Evolutionary conservation across 2,797 vertebrate genomes (phyloP).

Genomic region (Jordanella pulchra): DNA sequence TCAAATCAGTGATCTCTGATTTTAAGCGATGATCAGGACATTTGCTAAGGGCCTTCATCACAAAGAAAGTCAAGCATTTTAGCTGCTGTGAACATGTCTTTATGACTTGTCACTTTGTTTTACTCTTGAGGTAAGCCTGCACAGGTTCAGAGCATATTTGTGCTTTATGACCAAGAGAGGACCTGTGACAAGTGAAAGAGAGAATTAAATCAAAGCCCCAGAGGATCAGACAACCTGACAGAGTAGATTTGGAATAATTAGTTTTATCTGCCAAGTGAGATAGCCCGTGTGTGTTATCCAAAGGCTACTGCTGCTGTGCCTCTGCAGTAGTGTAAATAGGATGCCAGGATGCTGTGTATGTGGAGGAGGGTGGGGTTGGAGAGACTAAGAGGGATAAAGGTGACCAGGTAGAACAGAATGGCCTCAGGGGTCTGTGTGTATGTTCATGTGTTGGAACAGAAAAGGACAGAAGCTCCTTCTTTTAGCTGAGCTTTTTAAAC

Average conservation of each 20-base stretch:
- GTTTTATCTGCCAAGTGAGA: conserved; percentile 73
- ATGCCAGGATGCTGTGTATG: conserved; percentile 39
- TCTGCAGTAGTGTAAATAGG: conserved; percentile 29
- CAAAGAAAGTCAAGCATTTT: conserved; percentile 27
- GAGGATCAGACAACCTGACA: conserved; percentile 74
- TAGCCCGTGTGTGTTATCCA: conserved; percentile 61
- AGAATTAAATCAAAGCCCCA: conserved; percentile 59
- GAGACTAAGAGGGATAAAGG: conserved; percentile 71
- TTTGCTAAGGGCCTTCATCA: conserved; percentile 26
- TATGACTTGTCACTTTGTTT: conserved; percentile 56
- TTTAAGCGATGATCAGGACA: conserved; percentile 10
- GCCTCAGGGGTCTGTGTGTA: conserved; percentile 63
- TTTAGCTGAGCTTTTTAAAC: conserved; percentile 79
- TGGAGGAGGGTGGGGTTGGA: conserved; percentile 34
- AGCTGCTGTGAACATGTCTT: conserved; percentile 44
- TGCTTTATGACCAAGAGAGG: conserved; percentile 41
- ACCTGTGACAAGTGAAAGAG: conserved; percentile 19
- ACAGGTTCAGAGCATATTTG: conserved; percentile 40
- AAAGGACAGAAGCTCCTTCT: conserved; percentile 75
- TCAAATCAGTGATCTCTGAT: background rate
- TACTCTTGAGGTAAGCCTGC: conserved; percentile 54
- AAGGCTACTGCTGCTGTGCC: conserved; percentile 48
- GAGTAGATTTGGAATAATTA: conserved; percentile 77
- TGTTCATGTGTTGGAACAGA: conserved; percentile 48
- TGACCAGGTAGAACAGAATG: conserved; percentile 80